Conservation (phyloP, 1,140 invertebrate genomes). For the Drosophila elegans region DNA sequence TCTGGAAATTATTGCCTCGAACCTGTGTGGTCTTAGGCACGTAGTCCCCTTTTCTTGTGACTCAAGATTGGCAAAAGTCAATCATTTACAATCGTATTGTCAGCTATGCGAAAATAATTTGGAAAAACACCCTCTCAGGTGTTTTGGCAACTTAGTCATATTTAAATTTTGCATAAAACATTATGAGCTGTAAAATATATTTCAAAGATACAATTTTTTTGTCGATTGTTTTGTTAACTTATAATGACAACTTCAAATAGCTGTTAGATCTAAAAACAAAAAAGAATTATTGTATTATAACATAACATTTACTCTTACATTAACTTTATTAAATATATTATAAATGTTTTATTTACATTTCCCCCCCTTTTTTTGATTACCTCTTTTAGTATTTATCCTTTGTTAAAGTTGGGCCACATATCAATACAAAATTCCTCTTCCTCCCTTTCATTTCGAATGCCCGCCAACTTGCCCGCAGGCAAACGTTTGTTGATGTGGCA, state of each 20-base stretch:
- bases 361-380: no score
- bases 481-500: constrained; percentile 12
- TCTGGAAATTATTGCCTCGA: constrained; percentile 13
- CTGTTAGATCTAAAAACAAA: no score
- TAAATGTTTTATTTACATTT: no score
- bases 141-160: constrained; percentile 1
- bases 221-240: no score
- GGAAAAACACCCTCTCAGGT: constrained; percentile 2
- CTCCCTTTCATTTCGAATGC: constrained; percentile 17
- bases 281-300: no score
- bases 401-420: no score
- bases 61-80: constrained; percentile 20
- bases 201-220: background rate
- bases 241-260: no score
- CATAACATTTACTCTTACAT: no score
- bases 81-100: constrained; percentile 20
- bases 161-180: background rate
- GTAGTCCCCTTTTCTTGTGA: constrained; percentile 43
- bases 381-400: no score
- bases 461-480: constrained; percentile 29
- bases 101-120: constrained; percentile 38
- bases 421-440: background rate
- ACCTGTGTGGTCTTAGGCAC: constrained; percentile 58
- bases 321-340: no score
- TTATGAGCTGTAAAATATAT: no score